These are phyloP conservation scores for Lethenteron camtschaticum DNA, from an alignment of 2,113 vertebrate species.

Conservation along the genomic window DNA sequence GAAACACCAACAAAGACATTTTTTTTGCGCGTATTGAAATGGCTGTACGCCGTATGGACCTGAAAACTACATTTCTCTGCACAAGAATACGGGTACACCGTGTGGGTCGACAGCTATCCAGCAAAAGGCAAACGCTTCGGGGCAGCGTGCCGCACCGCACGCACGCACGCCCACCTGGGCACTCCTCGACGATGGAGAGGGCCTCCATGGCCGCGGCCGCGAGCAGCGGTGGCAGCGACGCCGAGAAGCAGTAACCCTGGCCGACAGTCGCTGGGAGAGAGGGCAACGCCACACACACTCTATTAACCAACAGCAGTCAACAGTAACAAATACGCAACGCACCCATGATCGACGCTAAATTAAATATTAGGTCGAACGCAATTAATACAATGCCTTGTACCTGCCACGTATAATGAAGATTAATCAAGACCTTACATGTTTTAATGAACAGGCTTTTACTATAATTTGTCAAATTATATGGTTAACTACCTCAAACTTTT, in stretches of 20 bases:
- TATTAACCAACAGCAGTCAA: too few species aligned
- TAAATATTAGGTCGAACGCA: too few species aligned
- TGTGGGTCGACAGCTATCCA: neutral
- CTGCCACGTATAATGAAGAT: too few species aligned
- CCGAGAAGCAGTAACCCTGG: slow-evolving; percentile 92
- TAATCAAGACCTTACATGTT: too few species aligned
- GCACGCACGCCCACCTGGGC: slow-evolving; percentile 39
- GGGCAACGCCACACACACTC: neutral
- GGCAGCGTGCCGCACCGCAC: neutral
- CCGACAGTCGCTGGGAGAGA: slow-evolving; percentile 43
- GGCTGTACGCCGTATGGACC: neutral
- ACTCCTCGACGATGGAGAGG: slow-evolving; percentile 86
- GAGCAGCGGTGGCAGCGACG: slow-evolving; percentile 68
- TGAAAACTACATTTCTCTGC: neutral
- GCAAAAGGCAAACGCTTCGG: neutral
- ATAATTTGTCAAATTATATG: too few species aligned
- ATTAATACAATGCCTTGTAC: too few species aligned
- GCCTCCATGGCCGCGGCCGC: slow-evolving; percentile 77
- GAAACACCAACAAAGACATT: neutral
- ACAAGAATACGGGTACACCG: neutral
- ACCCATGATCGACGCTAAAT: too few species aligned
- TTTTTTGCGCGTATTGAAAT: neutral
- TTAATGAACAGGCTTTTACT: too few species aligned
- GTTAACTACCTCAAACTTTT: too few species aligned
- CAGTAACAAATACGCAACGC: too few species aligned